Evolutionary conservation across 2,888 invertebrate genomes (phyloP), one percentile per base, ranked within the genome.

Genomic region (Drosophila prolongata): DNA sequence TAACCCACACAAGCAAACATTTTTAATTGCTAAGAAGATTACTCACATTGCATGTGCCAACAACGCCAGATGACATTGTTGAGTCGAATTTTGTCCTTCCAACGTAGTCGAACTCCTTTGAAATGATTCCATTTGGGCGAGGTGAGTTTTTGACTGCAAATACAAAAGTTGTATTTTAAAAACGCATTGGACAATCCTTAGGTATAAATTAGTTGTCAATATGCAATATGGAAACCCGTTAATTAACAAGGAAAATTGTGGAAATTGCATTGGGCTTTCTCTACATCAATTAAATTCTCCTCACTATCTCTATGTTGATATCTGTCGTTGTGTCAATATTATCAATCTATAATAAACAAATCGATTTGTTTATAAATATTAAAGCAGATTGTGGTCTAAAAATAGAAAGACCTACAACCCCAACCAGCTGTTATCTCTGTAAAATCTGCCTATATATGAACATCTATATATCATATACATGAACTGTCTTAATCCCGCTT

Each of bases 31-130:
- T 35, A 52, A 49, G 50, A 42, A 54, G 24, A 14, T 16, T 74
- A 93, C 95, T 95, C 93, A 97, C 97, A 99, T 93, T 99, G 99
- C 97, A 99, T 97, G 93, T 99, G 98, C 98, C 99, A 99, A 92
- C 99, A 99, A 92, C 99, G 95, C 99, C 99, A 99, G 91, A 99
- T 99, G 85, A 99, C 98, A 93, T 99, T 99, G 95, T 99, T 99
- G 89, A 99, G 94, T 84, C 99, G 95, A 90, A 99, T 99, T 94
- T 99, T 98, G 94, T 99, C 99, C 93, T 99, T 99, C 97, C 99
- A 98, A 89, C 97, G 95, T 76, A 99, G 94, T 90, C 98, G 96
- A 90, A 99, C 96, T 78, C 99, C 99, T 94, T 99, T 98, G 94
- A 99, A 99, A 91, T 98, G 96, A 94, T 99, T 99, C 99, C 99